phyloP scores from a whole-genome alignment of 2,888 invertebrate species.

The Lycaena phlaeas region DNA sequence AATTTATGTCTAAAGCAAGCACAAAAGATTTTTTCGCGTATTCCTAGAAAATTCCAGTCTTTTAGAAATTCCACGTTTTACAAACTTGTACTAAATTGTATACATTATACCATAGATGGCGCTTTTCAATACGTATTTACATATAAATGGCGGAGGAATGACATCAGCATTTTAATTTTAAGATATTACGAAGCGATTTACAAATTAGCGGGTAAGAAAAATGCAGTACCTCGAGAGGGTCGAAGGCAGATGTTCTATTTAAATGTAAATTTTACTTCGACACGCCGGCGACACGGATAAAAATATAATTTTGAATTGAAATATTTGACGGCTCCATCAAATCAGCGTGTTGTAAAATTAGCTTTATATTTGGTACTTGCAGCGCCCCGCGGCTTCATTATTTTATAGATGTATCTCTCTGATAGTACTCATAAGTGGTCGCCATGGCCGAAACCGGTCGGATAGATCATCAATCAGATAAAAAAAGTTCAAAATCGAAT shows the following conservation, averaged over 20 bases:
- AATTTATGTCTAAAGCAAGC: constrained; percentile 16
- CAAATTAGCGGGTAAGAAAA: constrained; percentile 72
- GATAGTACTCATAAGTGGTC: too few species aligned
- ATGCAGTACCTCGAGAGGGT: constrained; percentile 59
- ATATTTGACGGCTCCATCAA: constrained; percentile 47
- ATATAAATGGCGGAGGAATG: constrained; percentile 71
- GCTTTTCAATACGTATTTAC: constrained; percentile 17
- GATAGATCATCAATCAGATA: too few species aligned
- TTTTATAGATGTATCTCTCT: too few species aligned
- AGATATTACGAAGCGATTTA: constrained; percentile 70
- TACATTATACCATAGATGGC: constrained; percentile 14
- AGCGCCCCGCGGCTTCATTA: too few species aligned
- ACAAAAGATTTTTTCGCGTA: constrained; percentile 9
- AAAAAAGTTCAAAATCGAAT: too few species aligned
- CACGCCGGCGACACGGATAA: constrained; percentile 56
- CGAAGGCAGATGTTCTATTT: constrained; percentile 70
- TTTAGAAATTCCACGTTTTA: too few species aligned
- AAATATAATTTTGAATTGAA: constrained; percentile 57
- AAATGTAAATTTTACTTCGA: constrained; percentile 65
- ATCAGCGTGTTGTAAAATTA: constrained; percentile 17
- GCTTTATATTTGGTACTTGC: constrained; percentile 7
- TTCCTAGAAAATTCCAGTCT: constrained; percentile 40
- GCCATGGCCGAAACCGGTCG: too few species aligned
- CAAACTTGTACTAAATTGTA: too few species aligned
- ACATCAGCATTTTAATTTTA: constrained; percentile 73